Conservation (phyloP, 2,888 invertebrate species). For the Archips xylosteana region DNA sequence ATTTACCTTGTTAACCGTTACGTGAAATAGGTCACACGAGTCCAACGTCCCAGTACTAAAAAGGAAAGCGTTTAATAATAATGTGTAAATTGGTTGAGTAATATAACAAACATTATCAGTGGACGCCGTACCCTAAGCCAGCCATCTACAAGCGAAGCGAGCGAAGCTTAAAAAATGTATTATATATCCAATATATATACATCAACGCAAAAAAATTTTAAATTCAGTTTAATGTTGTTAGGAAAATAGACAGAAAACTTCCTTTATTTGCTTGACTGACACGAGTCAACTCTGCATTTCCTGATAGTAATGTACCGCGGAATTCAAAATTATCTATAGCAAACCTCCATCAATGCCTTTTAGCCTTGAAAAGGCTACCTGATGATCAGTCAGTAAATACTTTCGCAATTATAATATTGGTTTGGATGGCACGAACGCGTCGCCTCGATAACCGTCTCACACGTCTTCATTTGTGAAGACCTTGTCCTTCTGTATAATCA, state of each 20-base stretch:
- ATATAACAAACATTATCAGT: constrained; percentile 37
- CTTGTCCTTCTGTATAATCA: background rate
- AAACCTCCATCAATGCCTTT: background rate
- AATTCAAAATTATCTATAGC: background rate
- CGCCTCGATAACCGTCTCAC: background rate
- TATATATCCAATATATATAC: background rate
- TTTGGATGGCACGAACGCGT: background rate
- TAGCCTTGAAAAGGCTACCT: background rate
- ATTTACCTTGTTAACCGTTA: constrained; percentile 18
- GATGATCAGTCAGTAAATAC: background rate
- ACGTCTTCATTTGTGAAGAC: background rate
- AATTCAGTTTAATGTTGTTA: too few species aligned
- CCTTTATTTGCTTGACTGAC: background rate
- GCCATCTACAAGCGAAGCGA: background rate
- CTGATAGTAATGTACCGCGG: background rate
- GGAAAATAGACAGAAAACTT: background rate
- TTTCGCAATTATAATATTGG: constrained; percentile 1
- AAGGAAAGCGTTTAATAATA: constrained; percentile 52
- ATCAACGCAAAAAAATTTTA: background rate
- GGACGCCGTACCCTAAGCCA: background rate
- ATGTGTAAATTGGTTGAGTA: constrained; percentile 51
- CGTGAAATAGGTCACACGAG: constrained; percentile 29
- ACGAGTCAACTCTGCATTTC: background rate
- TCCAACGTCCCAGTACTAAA: constrained; percentile 45
- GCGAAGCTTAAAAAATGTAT: background rate